A percentile compares a stretch with the other conserved stretches of the same genome.
Evolutionary conservation across 2,113 vertebrate genomes (phyloP).

Genomic region (Passer montanus): DNA sequence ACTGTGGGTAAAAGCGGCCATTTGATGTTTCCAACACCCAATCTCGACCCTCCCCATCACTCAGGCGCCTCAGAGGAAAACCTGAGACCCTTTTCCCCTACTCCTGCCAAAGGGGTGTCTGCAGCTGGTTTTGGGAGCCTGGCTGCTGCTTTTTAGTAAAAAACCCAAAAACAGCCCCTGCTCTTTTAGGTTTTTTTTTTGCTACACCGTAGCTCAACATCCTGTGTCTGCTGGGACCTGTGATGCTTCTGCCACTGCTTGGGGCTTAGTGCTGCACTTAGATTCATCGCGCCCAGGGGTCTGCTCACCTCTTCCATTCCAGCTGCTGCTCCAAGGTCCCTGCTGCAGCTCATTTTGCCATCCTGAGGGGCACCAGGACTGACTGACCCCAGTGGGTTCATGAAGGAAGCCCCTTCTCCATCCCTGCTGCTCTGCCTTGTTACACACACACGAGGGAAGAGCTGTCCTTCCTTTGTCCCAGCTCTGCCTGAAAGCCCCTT

Average conservation of each 20-base stretch:
- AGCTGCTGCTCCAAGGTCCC: neutral
- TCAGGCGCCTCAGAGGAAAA: neutral
- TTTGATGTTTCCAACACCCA: rapidly evolving
- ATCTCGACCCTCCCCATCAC: neutral
- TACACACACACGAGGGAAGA: too few relatives aligned
- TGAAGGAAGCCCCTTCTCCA: neutral
- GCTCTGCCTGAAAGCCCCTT: too few relatives aligned
- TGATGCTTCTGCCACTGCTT: too few relatives aligned
- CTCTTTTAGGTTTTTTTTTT: neutral
- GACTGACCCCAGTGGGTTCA: too few relatives aligned
- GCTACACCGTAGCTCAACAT: rapidly evolving
- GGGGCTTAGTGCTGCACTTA: neutral
- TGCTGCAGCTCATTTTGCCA: neutral
- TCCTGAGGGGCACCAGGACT: rapidly evolving
- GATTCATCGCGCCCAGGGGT: rapidly evolving
- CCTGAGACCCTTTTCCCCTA: rapidly evolving
- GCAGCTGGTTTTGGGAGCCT: neutral
- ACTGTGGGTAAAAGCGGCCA: rapidly evolving
- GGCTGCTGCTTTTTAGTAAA: neutral
- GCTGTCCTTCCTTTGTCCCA: neutral
- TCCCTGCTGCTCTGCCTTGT: too few relatives aligned
- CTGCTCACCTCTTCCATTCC: neutral
- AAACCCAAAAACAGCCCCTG: rapidly evolving
- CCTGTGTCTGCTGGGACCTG: rapidly evolving
- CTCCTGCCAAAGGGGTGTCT: neutral